Evolutionary conservation across 2,113 vertebrate genomes (phyloP), one percentile per base, ranked within the genome.

Genomic region (Ovis canadensis): DNA sequence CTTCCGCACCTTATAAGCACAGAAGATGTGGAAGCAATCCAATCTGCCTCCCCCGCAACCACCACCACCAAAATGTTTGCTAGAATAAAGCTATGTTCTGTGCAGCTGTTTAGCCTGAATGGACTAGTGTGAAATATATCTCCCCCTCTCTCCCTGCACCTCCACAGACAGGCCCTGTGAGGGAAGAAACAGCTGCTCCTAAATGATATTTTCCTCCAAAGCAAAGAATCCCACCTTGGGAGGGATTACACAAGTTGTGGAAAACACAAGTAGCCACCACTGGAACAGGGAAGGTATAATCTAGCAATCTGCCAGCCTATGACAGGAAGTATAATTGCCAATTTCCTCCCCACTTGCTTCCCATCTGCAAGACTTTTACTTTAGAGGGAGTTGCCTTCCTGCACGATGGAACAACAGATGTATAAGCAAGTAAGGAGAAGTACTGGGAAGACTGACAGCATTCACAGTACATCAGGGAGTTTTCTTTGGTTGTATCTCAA

Each of bases 41-140:
- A 77, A 43, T 25, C 64, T 74, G 71, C 71, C 3, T 0, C 17
- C 1, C 19, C 2, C 33, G 0, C 23, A 0, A 2, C 59, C 29
- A 14, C 29, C 60, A 33, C 29, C 60, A 62, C 11, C 36, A 77
- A 43, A 91, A 45, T 21, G 25, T 86, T 83, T 25, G 13, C 45
- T 74, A 55, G 19, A 40, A 85, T 45, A 82, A 90, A 33, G 40
- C 54, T 57, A 33, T 27, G 33, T 25, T 81, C 33, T 21, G 4
- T 36, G 14, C 29, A 43, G 40, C 33, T 87, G 23, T 27, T 87
- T 23, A 48, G 43, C 36, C 86, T 77, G 33, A 25, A 8, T 21
- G 12, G 33, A 33, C 52, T 64, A 64, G 6, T n/a, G 29, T 87
- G 43, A 48, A 86, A 40, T 74, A 85, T 21, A 11, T 31, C 11